Base-by-base conservation (phyloP, 2,797 vertebrate genomes). In the Bryconaethiops microstoma region DNA sequence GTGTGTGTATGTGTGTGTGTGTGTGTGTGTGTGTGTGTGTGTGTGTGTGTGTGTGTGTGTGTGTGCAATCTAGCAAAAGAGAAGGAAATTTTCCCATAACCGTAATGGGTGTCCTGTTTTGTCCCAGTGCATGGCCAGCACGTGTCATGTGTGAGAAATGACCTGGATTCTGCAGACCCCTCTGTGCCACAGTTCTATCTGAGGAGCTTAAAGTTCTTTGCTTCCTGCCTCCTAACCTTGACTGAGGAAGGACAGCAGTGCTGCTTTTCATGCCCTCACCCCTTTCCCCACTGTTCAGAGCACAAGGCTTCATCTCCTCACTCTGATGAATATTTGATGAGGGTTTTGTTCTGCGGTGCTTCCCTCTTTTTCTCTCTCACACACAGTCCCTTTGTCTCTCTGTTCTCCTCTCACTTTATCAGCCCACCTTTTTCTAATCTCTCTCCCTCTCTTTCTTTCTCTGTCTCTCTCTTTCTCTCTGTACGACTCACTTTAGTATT, bases 281-380 rank as follows among this genome's bases (percentile, higher is more conserved):
- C 55, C 13, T n/a, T 21, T 50, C 74, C 21, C 62, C 68, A 23
- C 39, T 81, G 78, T 80, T 84, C 69, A 68, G 62, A 80, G 69
- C n/a, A 1, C 72, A 2, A 68, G 55, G 74, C 78, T 65, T 40
- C n/a, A 14, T 63, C 29, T 76, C 42, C 78, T 80, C 45, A 1
- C 70, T 81, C 45, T 70, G 83, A 81, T 84, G 75, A 78, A 84
- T 84, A 78, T 75, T 84, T 78, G 63, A 84, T 65, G 63, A 78
- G 57, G 57, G 70, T 78, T 81, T 72, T 78, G 62, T 75, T 78
- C 78, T 69, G 55, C 62, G 25, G 63, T 23, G 40, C 64, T 70
- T 40, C 64, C 74, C 35, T 42, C 9, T 73, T 17, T 0, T 7
- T 73, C 50, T 55, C 70, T 63, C 74, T 63, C 7, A n/a, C 9